Evolutionary conservation across 2,888 invertebrate genomes (phyloP).

Genomic region (Campopleginae sp.): DNA sequence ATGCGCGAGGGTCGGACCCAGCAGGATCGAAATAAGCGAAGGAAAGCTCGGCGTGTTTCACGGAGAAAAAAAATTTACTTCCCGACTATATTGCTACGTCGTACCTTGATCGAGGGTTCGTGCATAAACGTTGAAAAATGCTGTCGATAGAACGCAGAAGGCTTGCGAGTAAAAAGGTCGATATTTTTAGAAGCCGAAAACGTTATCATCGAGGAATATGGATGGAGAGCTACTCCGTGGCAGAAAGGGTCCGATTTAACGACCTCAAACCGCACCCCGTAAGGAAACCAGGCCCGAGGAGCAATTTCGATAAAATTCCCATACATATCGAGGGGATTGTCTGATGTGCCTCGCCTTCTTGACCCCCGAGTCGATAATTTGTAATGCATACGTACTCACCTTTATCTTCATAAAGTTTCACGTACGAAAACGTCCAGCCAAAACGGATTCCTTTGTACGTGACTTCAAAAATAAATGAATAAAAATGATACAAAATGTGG

Average conservation of each 20-base stretch:
- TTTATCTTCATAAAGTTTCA: neutral
- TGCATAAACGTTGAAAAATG: neutral
- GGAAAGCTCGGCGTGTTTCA: neutral
- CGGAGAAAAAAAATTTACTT: neutral
- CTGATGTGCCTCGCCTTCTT: conserved; percentile 50
- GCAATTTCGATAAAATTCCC: conserved; percentile 39
- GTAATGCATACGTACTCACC: conserved; percentile 5
- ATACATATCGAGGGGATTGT: neutral
- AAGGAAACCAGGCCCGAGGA: conserved; percentile 29
- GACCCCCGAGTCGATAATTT: conserved; percentile 43
- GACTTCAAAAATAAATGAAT: neutral
- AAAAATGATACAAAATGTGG: too few relatives aligned
- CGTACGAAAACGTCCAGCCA: neutral
- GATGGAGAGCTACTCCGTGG: neutral
- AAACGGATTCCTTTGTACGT: neutral
- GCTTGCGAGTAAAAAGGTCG: conserved; percentile 29
- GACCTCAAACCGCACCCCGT: conserved; percentile 61
- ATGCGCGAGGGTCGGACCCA: neutral
- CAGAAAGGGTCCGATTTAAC: conserved; percentile 35
- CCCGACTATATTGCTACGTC: neutral
- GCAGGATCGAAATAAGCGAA: conserved; percentile 1
- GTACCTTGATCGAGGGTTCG: neutral
- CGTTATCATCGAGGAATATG: conserved; percentile 36
- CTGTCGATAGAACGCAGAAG: neutral
- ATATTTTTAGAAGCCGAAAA: conserved; percentile 44